Evolutionary conservation across 1,140 invertebrate genomes (phyloP).

Genomic region (Steinernema feltiae): DNA sequence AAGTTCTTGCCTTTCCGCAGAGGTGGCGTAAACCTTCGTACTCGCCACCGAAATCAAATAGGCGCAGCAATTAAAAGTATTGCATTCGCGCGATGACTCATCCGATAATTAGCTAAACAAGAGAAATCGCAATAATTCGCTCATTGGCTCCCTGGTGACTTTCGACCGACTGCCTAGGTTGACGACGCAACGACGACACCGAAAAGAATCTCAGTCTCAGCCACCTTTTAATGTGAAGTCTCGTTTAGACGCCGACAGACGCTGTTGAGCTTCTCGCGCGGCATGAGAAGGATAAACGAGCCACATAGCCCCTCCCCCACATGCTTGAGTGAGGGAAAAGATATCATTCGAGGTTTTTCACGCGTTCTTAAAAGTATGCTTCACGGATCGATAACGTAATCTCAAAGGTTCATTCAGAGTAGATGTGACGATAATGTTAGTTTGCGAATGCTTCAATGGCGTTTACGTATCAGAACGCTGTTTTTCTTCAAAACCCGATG

Average conservation of each 20-base stretch:
- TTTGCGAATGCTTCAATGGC: neutral
- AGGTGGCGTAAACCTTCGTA: neutral
- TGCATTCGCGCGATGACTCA: neutral
- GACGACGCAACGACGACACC: neutral
- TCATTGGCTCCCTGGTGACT: neutral
- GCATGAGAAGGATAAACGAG: neutral
- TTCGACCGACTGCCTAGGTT: neutral
- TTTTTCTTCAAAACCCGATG: neutral
- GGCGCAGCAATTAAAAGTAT: neutral
- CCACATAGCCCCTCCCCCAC: neutral
- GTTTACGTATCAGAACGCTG: neutral
- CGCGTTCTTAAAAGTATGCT: neutral
- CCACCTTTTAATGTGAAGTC: neutral
- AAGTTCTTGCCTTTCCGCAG: too few species aligned
- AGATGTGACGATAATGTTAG: neutral
- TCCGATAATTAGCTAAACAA: constrained; percentile 15
- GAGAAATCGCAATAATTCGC: neutral
- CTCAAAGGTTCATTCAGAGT: neutral
- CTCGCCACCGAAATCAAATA: neutral
- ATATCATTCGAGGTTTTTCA: neutral
- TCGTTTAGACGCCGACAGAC: neutral
- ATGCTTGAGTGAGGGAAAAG: neutral
- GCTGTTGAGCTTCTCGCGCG: too few species aligned
- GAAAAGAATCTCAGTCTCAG: neutral
- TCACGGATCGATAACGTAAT: constrained; percentile 6